Base-by-base conservation (phyloP, 1,140 invertebrate species). In the Nephila pilipes region DNA sequence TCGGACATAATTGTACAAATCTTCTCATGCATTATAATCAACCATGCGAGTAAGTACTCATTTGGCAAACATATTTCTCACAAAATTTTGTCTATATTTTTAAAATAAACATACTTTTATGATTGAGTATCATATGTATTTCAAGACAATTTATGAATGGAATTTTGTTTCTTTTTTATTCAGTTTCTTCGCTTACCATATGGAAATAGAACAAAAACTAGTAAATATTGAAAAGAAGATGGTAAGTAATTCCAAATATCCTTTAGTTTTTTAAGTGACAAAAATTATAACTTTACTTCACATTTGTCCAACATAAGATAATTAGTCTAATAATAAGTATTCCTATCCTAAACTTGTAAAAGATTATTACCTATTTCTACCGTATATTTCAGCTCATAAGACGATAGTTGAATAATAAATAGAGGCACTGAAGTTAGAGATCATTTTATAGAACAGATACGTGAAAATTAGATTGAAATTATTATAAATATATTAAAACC, bases 31-130 rank as follows among this genome's bases (percentile, higher is more conserved):
- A 25, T 2, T 91, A 91, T 12, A 91, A 91, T 22, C 89, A 91
- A 54, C 89, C 89, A 18, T 91, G 89, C 29, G 89, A 91, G 89
- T 91, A 83, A 91, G 89, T 87, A 87, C 32, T 63, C 8, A n/a
- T 55, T n/a, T 81, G 3, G 18, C 60, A 25, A 65, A 65, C 8
- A 5, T 46, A 46, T 46, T 46, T 46, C 12, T 46, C 12, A 10
- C 12, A 46, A 46, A 46, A 46, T 6, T 46, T 46, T 6, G 4
- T 46, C 3, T 10, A 8, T 10, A 38, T 6, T 38, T 10, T 6
- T 46, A 10, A 46, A 46, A 46, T 10, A 46, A 46, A n/a, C n/a
- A n/a, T n/a, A 0, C 46, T 10, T 46, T 46, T 10, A 46, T 10
- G 12, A 46, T 10, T 46, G 46, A 10, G n/a, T 0, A 46, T 46